A percentile compares a stretch with the other conserved stretches of the same genome.
Evolutionary conservation across 2,797 vertebrate species (phyloP).

Genomic region (Sebastes nivosus): DNA sequence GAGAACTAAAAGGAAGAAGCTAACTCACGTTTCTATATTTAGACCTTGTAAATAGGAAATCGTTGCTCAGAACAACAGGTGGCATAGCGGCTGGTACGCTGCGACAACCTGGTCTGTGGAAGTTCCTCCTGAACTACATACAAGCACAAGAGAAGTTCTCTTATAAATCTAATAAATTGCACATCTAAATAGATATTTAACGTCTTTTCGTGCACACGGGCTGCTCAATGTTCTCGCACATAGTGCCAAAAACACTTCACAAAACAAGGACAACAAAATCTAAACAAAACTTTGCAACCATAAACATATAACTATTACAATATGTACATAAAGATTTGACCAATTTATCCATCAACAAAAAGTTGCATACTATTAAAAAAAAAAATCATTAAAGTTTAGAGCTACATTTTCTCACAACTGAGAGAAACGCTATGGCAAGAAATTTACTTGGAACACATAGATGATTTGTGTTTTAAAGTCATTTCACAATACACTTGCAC

Average conservation of each 20-base stretch:
- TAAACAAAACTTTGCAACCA: neutral
- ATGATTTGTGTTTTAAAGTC: neutral
- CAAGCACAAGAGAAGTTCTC: neutral
- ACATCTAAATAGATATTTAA: neutral
- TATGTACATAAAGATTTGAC: neutral
- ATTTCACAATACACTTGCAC: neutral
- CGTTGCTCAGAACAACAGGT: constrained; percentile 58
- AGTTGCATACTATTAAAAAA: no score
- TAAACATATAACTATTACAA: neutral
- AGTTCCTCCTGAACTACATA: neutral
- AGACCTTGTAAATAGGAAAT: constrained; percentile 32
- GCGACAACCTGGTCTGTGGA: neutral
- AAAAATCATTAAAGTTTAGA: no score
- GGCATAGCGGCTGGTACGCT: neutral
- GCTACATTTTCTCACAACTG: no score
- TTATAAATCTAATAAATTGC: neutral
- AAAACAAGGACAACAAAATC: neutral
- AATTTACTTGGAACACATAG: fast-evolving
- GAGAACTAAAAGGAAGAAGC: constrained; percentile 4
- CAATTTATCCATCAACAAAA: no score
- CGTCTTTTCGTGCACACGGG: no score
- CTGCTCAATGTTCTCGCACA: no score
- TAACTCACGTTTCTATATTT: constrained; percentile 33
- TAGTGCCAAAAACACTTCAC: neutral
- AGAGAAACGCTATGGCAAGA: no score